Percentiles rank a stretch among this genome's conserved stretches.
These are phyloP conservation scores for Neoaliturus tenellus DNA, from an alignment of 2,888 invertebrate genomes.

Conservation along the genomic window DNA sequence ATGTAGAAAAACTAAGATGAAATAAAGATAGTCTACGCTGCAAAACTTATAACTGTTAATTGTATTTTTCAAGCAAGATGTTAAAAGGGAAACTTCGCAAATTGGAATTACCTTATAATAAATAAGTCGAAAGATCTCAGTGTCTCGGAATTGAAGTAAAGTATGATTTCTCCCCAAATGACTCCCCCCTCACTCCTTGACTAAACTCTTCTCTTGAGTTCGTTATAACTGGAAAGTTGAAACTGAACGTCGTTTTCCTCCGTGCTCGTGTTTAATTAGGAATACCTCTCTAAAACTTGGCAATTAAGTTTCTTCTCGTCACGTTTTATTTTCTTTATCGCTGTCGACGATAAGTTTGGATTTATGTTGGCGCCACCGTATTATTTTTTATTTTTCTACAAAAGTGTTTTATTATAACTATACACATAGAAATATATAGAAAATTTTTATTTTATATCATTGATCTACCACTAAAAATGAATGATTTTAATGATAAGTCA, in stretches of 20 bases:
- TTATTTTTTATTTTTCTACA: too few relatives aligned
- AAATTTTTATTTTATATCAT: too few relatives aligned
- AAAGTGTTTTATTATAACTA: too few relatives aligned
- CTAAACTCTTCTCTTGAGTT: constrained; percentile 4
- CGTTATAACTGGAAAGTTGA: constrained; percentile 33
- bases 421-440: too few relatives aligned
- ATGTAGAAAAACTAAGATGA: too few relatives aligned
- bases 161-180: constrained; percentile 17
- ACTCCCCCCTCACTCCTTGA: not conserved
- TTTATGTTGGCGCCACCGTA: not conserved
- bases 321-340: constrained; percentile 1
- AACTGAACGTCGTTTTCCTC: not conserved
- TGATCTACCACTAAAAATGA: too few relatives aligned
- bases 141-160: not conserved
- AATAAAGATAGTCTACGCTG: too few relatives aligned
- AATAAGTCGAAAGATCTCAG: not conserved
- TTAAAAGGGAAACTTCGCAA: not conserved
- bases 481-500: too few relatives aligned
- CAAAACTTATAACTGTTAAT: too few relatives aligned
- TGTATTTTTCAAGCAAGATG: not conserved
- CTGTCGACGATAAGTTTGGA: not conserved
- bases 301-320: not conserved
- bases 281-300: constrained; percentile 17
- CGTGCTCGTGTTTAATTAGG: constrained; percentile 8
- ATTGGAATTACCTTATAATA: not conserved